These are phyloP conservation scores for Malurus cyaneus DNA, from an alignment of 2,113 vertebrate species.

Conservation along the genomic window DNA sequence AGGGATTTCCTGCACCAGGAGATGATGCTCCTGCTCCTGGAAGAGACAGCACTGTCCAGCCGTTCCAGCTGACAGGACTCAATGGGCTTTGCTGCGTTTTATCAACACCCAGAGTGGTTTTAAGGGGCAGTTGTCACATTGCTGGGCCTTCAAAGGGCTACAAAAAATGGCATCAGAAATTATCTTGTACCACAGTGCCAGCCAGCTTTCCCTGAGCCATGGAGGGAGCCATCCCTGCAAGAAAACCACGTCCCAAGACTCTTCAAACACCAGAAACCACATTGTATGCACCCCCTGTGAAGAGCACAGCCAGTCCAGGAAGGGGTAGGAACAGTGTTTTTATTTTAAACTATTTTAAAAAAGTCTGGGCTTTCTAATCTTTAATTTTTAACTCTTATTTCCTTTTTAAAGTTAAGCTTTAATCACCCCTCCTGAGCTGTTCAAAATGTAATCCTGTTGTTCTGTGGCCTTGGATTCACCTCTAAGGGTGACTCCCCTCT, in stretches of 20 bases:
- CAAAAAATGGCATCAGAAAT: background rate
- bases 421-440: background rate
- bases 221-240: fast-evolving
- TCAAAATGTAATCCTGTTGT: background rate
- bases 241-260: fast-evolving
- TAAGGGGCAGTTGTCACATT: background rate
- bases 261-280: fast-evolving
- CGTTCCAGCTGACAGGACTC: background rate
- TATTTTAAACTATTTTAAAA: background rate
- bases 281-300: fast-evolving
- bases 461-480: background rate
- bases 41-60: background rate
- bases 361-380: background rate
- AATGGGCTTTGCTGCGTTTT: background rate
- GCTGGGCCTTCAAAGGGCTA: background rate
- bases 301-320: background rate
- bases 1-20: background rate
- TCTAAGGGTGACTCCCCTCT: background rate
- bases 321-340: background rate
- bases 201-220: background rate
- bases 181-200: fast-evolving
- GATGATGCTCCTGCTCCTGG: background rate
- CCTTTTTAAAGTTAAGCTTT: background rate
- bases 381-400: background rate
- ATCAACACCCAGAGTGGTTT: background rate